Percentiles rank a stretch among this genome's conserved stretches.
These are phyloP conservation scores for Emydoidea blandingii DNA, from an alignment of 2,797 vertebrate species.

Conservation along the genomic window DNA sequence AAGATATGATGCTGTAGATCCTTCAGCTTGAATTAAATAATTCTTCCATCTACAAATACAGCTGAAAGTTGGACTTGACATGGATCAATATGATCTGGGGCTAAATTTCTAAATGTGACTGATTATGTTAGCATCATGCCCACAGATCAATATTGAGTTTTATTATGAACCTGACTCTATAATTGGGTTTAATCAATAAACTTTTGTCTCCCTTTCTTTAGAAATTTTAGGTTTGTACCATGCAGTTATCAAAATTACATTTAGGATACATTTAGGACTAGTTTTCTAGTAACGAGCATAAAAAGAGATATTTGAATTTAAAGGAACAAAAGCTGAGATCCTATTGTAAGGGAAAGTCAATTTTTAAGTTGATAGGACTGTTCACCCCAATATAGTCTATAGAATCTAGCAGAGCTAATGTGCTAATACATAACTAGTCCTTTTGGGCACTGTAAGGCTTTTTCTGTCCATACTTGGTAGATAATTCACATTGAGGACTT, in stretches of 20 bases:
- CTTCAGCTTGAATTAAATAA: slow-evolving; percentile 90
- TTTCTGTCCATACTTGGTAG: slow-evolving; percentile 83
- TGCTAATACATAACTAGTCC: slow-evolving; percentile 86
- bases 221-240: slow-evolving; percentile 83
- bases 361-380: slow-evolving; percentile 90
- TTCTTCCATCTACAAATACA: slow-evolving; percentile 90
- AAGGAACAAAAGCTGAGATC: slow-evolving; percentile 81
- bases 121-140: slow-evolving; percentile 92
- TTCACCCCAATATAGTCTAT: slow-evolving; percentile 83
- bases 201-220: slow-evolving; percentile 95
- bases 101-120: slow-evolving; percentile 93
- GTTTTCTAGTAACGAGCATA: slow-evolving; percentile 85
- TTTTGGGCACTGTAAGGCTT: slow-evolving; percentile 85
- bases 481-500: slow-evolving; percentile 85
- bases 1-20: slow-evolving; percentile 79
- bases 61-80: slow-evolving; percentile 97
- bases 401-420: slow-evolving; percentile 85
- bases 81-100: slow-evolving; percentile 92
- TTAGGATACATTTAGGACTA: slow-evolving; percentile 85
- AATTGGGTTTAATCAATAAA: slow-evolving; percentile 95
- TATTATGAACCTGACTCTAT: slow-evolving; percentile 87
- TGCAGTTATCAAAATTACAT: slow-evolving; percentile 86
- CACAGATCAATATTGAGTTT: slow-evolving; percentile 95
- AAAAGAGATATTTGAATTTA: slow-evolving; percentile 92
- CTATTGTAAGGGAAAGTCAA: slow-evolving; percentile 83